Evolutionary conservation across 2,888 invertebrate species (phyloP).

Genomic region (Oscheius sp.): DNA sequence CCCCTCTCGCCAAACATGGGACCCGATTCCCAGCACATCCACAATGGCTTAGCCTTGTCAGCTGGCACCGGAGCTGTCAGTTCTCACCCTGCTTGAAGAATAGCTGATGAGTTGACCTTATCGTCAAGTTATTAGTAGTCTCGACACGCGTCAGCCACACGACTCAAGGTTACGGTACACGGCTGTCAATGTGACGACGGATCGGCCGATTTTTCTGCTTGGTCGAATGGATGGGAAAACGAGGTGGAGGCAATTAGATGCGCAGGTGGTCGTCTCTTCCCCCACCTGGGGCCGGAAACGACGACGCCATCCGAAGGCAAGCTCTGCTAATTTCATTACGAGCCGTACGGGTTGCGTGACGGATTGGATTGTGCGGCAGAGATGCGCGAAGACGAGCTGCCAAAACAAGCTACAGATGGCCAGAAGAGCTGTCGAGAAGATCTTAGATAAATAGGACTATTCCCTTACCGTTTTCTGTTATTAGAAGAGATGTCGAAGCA

Average conservation of each 20-base stretch:
- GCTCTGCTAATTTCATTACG: conserved; percentile 21
- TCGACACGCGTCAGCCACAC: conserved; percentile 18
- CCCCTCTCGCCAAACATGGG: conserved; percentile 23
- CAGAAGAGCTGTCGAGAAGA: neutral
- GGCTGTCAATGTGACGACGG: conserved; percentile 11
- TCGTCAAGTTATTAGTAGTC: neutral
- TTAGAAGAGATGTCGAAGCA: no score
- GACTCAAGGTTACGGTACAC: conserved; percentile 28
- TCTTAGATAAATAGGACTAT: neutral
- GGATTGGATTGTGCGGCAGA: conserved; percentile 19
- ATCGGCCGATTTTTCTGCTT: conserved; percentile 29
- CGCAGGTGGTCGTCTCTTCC: conserved; percentile 19
- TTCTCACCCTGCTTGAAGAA: neutral
- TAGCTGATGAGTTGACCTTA: neutral
- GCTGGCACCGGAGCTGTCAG: conserved; percentile 14
- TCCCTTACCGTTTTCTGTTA: no score
- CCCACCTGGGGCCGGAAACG: conserved; percentile 3
- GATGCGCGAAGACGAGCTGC: neutral
- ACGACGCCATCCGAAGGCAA: neutral
- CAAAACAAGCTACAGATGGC: conserved; percentile 13
- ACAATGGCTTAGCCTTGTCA: conserved; percentile 27
- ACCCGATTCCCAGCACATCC: conserved; percentile 32
- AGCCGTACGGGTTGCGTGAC: conserved; percentile 24
- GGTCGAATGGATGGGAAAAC: conserved; percentile 23
- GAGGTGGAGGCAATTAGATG: conserved; percentile 14